Base-by-base conservation (phyloP, 2,888 invertebrate species). In the Apamea sordens region DNA sequence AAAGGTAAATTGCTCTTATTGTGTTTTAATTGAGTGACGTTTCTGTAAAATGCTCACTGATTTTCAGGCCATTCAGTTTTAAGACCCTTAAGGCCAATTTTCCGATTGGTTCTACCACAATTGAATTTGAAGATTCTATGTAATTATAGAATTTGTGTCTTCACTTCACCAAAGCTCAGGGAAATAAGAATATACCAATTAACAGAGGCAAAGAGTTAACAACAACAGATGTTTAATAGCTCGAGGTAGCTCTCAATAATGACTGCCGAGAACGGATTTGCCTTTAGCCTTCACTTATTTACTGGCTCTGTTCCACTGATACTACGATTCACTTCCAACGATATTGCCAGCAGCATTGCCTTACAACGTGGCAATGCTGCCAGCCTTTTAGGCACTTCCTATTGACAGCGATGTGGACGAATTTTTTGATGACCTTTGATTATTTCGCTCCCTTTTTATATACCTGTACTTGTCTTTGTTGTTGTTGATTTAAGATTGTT, bases 161-260 rank as follows among this genome's bases (percentile, higher is more conserved):
- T 32, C n/a, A 24, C 0, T 41, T 2, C 65, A 65, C n/a, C 28
- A 95, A 95, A 95, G 94, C 95, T 95, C 92, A 92, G 89, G 89
- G 92, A 91, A 93, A 94, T 93, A 93, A 95, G 94, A 95, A 94
- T 94, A 95, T 92, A 94, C 94, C 94, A 96, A 95, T 96, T 96
- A 95, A 85, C 70, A 82, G 93, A 91, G 89, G 91, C 91, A 93
- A 94, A 92, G 93, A 94, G 93, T 92, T 93, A 92, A 92, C 90
- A 91, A 92, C 90, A 92, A 91, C 90, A 84, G 86, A 89, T 85
- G 89, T 88, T 90, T 91, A 90, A 91, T 90, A 89, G 89, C 86
- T 84, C 79, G 80, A 84, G 88, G 82, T 86, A 82, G 76, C 86
- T 88, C 88, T 89, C 84, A 88, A 88, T 90, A 90, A 89, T 84